Percentiles rank a stretch among this genome's conserved stretches.
Evolutionary conservation across 1,140 invertebrate genomes (phyloP).

Genomic region (Melanaphis sacchari): DNA sequence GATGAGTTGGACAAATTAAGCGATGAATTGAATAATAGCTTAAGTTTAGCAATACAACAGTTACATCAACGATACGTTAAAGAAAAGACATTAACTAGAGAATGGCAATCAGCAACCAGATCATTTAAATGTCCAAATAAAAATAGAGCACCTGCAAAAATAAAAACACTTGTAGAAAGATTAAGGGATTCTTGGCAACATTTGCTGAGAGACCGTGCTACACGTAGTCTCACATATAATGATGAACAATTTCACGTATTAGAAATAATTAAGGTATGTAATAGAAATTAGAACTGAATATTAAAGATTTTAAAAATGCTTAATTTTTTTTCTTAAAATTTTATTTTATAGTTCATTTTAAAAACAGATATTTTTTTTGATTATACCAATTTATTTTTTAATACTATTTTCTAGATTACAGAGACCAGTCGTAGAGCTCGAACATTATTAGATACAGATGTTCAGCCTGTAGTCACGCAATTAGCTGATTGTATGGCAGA

Average conservation of each 20-base stretch:
- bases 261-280: slow-evolving; percentile 74
- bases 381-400: no score
- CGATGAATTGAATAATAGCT: slow-evolving; percentile 64
- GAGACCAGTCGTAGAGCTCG: slow-evolving; percentile 76
- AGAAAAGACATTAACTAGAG: slow-evolving; percentile 70
- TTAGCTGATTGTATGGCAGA: slow-evolving; percentile 78
- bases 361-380: no score
- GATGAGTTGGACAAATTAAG: slow-evolving; percentile 64
- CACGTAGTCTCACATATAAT: slow-evolving; percentile 83
- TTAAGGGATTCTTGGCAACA: slow-evolving; percentile 91
- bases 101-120: slow-evolving; percentile 77
- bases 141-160: slow-evolving; percentile 73
- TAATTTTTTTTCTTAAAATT: neutral
- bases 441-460: slow-evolving; percentile 71
- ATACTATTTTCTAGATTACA: slow-evolving; percentile 66
- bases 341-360: no score
- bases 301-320: neutral
- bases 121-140: slow-evolving; percentile 73
- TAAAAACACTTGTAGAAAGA: slow-evolving; percentile 77
- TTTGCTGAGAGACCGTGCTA: slow-evolving; percentile 84
- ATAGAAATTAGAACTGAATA: neutral
- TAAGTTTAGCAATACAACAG: slow-evolving; percentile 68
- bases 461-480: slow-evolving; percentile 71
- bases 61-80: slow-evolving; percentile 68
- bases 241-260: slow-evolving; percentile 93